Evolutionary conservation across 1,140 invertebrate genomes (phyloP).

Genomic region (Brachystomella parvula): DNA sequence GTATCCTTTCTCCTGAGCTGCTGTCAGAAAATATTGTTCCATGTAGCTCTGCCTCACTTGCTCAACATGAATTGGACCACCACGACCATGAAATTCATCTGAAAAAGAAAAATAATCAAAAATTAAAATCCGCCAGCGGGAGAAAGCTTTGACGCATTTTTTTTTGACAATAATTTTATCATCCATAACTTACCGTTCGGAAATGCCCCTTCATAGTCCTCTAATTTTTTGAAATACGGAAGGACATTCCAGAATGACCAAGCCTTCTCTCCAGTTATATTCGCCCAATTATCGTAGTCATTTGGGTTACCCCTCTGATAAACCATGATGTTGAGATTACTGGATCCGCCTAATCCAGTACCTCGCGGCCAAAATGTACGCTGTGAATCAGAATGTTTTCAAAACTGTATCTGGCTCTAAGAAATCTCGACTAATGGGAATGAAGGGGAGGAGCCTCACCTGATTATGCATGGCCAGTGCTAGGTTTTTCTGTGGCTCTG

Average conservation of each 20-base stretch:
- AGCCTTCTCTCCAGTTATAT: background rate
- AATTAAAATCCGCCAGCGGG: background rate
- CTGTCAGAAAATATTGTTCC: background rate
- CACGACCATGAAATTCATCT: background rate
- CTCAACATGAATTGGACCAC: background rate
- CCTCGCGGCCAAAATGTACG: slow-evolving; percentile 2
- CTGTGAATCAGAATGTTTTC: background rate
- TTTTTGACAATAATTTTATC: background rate
- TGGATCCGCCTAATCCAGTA: slow-evolving; percentile 16
- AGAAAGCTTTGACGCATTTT: background rate
- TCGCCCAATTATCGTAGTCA: slow-evolving; percentile 27
- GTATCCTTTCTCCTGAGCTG: background rate
- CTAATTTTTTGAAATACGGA: slow-evolving; percentile 72
- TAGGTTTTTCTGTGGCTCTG: slow-evolving; percentile 8
- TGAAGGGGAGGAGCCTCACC: no score
- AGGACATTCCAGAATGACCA: slow-evolving; percentile 47
- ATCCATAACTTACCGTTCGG: background rate
- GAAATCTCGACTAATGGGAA: no score
- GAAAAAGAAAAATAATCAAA: background rate
- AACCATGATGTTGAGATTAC: slow-evolving; percentile 13
- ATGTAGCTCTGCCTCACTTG: background rate
- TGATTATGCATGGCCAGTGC: background rate
- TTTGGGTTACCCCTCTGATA: slow-evolving; percentile 21
- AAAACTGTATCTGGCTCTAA: no score
- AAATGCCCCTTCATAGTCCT: slow-evolving; percentile 45